phyloP scores from a whole-genome alignment of 2,797 vertebrate genomes.

The Rhyacichthys aspro region DNA sequence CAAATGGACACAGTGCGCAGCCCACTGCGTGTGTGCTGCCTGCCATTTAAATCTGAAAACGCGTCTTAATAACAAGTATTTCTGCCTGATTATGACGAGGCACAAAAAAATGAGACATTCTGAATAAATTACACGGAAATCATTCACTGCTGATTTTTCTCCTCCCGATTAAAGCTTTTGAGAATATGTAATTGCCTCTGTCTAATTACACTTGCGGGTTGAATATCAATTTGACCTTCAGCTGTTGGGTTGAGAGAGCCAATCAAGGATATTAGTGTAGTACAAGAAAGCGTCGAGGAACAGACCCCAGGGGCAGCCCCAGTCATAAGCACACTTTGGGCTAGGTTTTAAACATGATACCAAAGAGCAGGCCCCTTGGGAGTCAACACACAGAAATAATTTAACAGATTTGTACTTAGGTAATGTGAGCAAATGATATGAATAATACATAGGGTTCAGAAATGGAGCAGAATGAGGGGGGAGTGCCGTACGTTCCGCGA shows the following conservation, averaged over 20 bases:
- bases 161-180: constrained; percentile 78
- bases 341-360: constrained; percentile 83
- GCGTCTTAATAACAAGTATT: constrained; percentile 59
- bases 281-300: constrained; percentile 84
- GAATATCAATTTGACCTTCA: constrained; percentile 94
- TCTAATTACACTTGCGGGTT: constrained; percentile 87
- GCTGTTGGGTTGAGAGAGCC: constrained; percentile 88
- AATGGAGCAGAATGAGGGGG: constrained; percentile 43
- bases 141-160: constrained; percentile 77
- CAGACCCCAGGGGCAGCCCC: constrained; percentile 85
- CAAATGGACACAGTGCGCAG: constrained; percentile 36
- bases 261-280: constrained; percentile 89
- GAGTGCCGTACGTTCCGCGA: constrained; percentile 48
- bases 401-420: constrained; percentile 82
- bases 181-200: constrained; percentile 82
- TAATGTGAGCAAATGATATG: constrained; percentile 81
- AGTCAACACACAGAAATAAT: constrained; percentile 79
- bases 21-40: constrained; percentile 32
- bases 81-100: constrained; percentile 72
- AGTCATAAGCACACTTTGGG: constrained; percentile 85
- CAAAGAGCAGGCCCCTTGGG: constrained; percentile 74
- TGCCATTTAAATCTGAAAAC: constrained; percentile 26
- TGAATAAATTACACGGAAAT: constrained; percentile 82
- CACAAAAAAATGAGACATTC: constrained; percentile 63
- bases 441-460: constrained; percentile 75